A percentile compares a stretch with the other conserved stretches of the same genome.
These are phyloP conservation scores for Vombatus ursinus DNA, from an alignment of 2,113 vertebrate genomes.

Conservation along the genomic window DNA sequence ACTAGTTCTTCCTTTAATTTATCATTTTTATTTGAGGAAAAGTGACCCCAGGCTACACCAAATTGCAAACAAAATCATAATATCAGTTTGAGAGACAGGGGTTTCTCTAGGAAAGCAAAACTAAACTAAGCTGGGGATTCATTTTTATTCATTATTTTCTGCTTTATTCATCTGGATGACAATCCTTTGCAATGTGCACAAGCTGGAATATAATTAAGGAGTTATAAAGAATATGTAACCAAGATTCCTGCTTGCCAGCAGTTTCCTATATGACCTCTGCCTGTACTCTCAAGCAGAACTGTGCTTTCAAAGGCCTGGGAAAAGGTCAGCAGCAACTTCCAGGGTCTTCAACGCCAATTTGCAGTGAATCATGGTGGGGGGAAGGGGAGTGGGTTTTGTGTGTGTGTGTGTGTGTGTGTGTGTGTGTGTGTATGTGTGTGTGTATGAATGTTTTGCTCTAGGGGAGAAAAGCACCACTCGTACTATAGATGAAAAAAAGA, in stretches of 20 bases:
- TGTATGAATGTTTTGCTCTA: slow-evolving; percentile 19
- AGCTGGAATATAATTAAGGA: slow-evolving; percentile 5
- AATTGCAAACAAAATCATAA: slow-evolving; percentile 40
- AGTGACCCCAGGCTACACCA: neutral
- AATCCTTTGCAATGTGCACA: neutral
- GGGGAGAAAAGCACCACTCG: slow-evolving; percentile 42
- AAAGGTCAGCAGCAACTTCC: slow-evolving; percentile 68
- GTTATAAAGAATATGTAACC: neutral
- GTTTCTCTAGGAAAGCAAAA: slow-evolving; percentile 8
- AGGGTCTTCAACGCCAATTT: slow-evolving; percentile 69
- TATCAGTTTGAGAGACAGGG: neutral
- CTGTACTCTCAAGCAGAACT: slow-evolving; percentile 49
- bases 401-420: slow-evolving; percentile 34
- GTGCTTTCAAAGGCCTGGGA: slow-evolving; percentile 74
- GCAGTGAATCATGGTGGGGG: slow-evolving; percentile 68
- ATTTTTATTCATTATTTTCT: slow-evolving; percentile 16
- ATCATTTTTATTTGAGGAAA: slow-evolving; percentile 5
- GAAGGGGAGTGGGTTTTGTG: neutral
- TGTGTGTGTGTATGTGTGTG: neutral
- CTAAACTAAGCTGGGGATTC: neutral
- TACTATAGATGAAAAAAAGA: slow-evolving; percentile 45
- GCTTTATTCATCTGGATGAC: neutral
- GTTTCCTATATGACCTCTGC: slow-evolving; percentile 48
- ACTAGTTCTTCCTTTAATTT: slow-evolving; percentile 6
- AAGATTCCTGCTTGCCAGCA: neutral